Percentiles rank a stretch among this genome's conserved stretches.
Evolutionary conservation across 2,888 invertebrate genomes (phyloP).

Genomic region (Drosophila gaucha): DNA sequence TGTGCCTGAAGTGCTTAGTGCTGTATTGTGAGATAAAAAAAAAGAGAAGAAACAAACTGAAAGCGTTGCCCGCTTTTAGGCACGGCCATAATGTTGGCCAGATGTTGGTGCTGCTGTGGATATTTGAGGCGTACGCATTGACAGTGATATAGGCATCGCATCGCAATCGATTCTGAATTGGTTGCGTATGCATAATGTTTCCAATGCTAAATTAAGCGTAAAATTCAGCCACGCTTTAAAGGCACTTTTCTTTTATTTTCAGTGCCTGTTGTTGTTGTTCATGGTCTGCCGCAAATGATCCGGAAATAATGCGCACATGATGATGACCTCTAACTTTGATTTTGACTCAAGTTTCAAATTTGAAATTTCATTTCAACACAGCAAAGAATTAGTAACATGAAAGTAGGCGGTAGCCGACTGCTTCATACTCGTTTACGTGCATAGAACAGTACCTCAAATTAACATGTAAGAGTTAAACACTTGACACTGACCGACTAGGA

Average conservation of each 20-base stretch:
- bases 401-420: not conserved
- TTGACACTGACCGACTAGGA: not conserved
- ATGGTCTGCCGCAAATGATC: constrained; percentile 66
- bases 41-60: constrained; percentile 15
- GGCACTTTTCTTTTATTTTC: not conserved
- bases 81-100: constrained; percentile 37
- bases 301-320: constrained; percentile 76
- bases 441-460: too few species aligned
- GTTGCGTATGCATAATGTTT: constrained; percentile 59
- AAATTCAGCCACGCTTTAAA: constrained; percentile 71
- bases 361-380: constrained; percentile 1
- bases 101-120: constrained; percentile 49
- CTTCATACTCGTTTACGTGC: not conserved
- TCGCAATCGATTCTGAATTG: constrained; percentile 37
- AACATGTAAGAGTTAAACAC: not conserved
- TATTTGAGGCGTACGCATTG: constrained; percentile 5
- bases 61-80: constrained; percentile 50
- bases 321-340: constrained; percentile 9
- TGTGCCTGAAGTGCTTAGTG: constrained; percentile 53
- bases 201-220: constrained; percentile 75
- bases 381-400: not conserved
- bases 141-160: constrained; percentile 24
- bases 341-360: constrained; percentile 3
- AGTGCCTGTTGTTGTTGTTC: constrained; percentile 3
- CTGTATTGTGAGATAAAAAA: constrained; percentile 53